These are phyloP conservation scores for Eumaeus atala DNA, from an alignment of 1,140 invertebrate genomes.

Conservation along the genomic window DNA sequence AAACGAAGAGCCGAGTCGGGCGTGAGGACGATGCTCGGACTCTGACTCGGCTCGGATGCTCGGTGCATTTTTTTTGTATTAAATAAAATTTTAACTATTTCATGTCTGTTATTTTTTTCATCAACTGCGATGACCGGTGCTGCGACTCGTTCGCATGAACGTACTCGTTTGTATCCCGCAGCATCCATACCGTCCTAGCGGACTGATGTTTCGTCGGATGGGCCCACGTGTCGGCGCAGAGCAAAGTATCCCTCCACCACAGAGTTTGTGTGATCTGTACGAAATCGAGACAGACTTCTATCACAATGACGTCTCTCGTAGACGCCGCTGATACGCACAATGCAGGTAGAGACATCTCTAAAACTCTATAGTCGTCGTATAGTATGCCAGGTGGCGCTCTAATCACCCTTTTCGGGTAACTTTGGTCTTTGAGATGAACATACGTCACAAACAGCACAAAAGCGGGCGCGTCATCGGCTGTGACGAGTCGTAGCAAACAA, in stretches of 20 bases:
- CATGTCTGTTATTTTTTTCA: too few species aligned
- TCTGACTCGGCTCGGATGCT: too few species aligned
- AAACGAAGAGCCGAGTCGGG: too few species aligned
- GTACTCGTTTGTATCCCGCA: conserved; percentile 11
- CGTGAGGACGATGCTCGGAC: too few species aligned
- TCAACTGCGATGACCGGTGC: too few species aligned
- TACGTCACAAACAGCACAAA: conserved; percentile 4
- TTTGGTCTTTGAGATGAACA: conserved; percentile 8
- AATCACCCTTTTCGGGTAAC: conserved; percentile 8
- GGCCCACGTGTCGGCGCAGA: conserved; percentile 13
- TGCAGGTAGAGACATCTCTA: conserved; percentile 8
- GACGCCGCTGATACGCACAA: conserved; percentile 8
- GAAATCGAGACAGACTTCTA: conserved; percentile 6
- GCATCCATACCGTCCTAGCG: conserved; percentile 11
- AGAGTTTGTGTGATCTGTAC: conserved; percentile 10
- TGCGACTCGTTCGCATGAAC: conserved; percentile 10
- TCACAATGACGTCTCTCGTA: conserved; percentile 6
- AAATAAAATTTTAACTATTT: too few species aligned
- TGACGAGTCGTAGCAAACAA: conserved; percentile 2
- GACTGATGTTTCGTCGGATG: conserved; percentile 10
- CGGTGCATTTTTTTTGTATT: too few species aligned
- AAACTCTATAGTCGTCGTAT: conserved; percentile 11
- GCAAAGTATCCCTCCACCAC: conserved; percentile 6
- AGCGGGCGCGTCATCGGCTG: neutral
- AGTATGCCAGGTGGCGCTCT: conserved; percentile 8